Base-by-base conservation (phyloP, 2,797 vertebrate genomes). In the Gouania willdenowi region DNA sequence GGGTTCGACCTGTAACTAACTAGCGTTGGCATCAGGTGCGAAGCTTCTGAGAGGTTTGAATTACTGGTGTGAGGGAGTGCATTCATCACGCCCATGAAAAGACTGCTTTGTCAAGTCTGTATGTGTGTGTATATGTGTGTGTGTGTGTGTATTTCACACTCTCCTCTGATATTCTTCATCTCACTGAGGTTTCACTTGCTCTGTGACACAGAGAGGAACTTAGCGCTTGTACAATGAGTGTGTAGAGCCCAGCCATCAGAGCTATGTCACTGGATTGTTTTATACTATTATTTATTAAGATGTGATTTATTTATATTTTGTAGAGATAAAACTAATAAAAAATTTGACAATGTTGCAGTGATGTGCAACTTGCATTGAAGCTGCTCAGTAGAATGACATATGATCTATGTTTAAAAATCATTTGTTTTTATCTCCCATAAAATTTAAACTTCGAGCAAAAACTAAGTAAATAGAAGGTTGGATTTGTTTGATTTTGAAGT, bases 91-190 rank as follows among this genome's bases (percentile, higher is more conserved):
- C 40, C 55, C 62, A 77, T 87, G 80, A 86, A 86, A 84, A 76
- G 82, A 8, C 43, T 19, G 55, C 70, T 73, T 83, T 83, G 84
- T 81, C 72, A 74, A 7, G 35, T 60, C 57, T 32, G 41, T 29
- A 26, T 58, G 29, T 24, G 13, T 15, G 24, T 55, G 14, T 50
- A 37, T 26, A 45, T 41, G 23, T 22, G 42, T 20, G 41, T 43
- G 41, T 33, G 29, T 37, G 46, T 42, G 8, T 23, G 21, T 23
- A 21, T 23, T 88, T 88, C 84, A 85, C 86, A 88, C 84, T 48
- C 38, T 16, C 66, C 66, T 75, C 47, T 63, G 77, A 85, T 82
- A 86, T 88, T 88, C 81, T 76, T 57, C 82, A 73, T 71, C 77
- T 78, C 54, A 65, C 64, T 67, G 87, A 69, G 40, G 74, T 66